phyloP scores from a whole-genome alignment of 2,113 vertebrate genomes.

The Anolis sagrei region DNA sequence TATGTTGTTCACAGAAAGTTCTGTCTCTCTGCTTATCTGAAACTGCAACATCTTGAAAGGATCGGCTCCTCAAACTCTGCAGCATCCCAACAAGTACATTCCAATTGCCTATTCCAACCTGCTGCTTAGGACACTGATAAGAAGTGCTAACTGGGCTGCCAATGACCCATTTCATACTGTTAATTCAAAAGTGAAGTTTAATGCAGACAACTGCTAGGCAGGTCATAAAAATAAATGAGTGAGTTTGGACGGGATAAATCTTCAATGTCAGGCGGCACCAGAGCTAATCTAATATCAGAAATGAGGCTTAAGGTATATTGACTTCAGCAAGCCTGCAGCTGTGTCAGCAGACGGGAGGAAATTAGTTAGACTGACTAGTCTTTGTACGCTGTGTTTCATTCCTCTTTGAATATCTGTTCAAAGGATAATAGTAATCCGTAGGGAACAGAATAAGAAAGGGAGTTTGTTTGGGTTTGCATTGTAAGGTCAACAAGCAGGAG shows the following conservation, averaged over 20 bases:
- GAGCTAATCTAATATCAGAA: constrained; percentile 38
- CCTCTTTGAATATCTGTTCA: background rate
- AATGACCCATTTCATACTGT: background rate
- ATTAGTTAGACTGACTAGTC: background rate
- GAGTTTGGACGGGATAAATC: constrained; percentile 32
- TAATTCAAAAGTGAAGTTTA: background rate
- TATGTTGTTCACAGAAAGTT: background rate
- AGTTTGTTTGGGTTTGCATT: background rate
- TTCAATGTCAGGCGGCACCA: constrained; percentile 22
- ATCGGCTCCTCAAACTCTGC: background rate
- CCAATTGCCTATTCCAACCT: background rate
- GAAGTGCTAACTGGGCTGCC: background rate
- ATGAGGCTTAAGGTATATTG: background rate
- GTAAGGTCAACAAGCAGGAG: background rate
- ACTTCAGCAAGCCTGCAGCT: background rate
- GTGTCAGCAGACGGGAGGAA: constrained; percentile 12
- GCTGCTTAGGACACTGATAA: rapidly evolving
- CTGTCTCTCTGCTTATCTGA: no score
- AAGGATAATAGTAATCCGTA: background rate
- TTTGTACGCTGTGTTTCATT: background rate
- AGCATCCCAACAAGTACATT: background rate
- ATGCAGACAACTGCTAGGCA: constrained; percentile 18
- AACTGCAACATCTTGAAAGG: background rate
- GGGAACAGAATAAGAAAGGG: background rate
- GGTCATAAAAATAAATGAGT: constrained; percentile 41